These are phyloP conservation scores for Stigmatopora argus DNA, from an alignment of 2,113 vertebrate species.

Conservation along the genomic window DNA sequence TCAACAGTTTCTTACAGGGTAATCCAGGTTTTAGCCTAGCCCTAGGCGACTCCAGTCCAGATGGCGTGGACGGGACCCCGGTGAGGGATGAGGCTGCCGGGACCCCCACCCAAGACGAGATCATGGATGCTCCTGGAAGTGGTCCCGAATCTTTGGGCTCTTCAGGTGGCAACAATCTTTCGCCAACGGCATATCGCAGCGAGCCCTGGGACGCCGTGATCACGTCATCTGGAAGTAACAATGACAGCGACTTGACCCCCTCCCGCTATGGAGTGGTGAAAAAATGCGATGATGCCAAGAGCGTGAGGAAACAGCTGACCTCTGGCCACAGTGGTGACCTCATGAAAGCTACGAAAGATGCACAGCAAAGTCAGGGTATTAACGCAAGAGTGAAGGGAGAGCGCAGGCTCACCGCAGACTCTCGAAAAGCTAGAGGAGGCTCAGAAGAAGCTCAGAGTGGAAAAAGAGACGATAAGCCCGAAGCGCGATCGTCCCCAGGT, in stretches of 20 bases:
- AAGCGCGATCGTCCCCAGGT: conserved; percentile 26
- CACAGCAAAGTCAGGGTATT: conserved; percentile 33
- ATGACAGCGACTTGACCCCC: conserved; percentile 50
- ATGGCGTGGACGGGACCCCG: conserved; percentile 86
- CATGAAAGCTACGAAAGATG: conserved; percentile 67
- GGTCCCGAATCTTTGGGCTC: conserved; percentile 53
- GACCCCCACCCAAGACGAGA: conserved; percentile 95
- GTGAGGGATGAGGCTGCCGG: conserved; percentile 90
- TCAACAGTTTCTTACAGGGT: conserved; percentile 95
- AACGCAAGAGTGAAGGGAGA: conserved; percentile 43
- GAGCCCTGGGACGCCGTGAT: conserved; percentile 71
- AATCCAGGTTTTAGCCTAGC: conserved; percentile 89
- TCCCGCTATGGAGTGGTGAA: conserved; percentile 50
- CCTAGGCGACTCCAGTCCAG: conserved; percentile 68
- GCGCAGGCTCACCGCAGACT: conserved; percentile 40
- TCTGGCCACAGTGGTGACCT: conserved; percentile 65
- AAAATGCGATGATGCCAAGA: conserved; percentile 49
- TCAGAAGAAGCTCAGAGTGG: conserved; percentile 51
- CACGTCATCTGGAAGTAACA: conserved; percentile 50
- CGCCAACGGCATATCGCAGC: conserved; percentile 70
- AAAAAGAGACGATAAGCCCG: conserved; percentile 46
- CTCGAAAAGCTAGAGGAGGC: conserved; percentile 51
- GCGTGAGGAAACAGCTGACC: conserved; percentile 69
- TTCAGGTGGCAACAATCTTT: conserved; percentile 58
- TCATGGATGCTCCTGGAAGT: conserved; percentile 89